Percentiles rank a stretch among this genome's conserved stretches.
These are phyloP conservation scores for Cydia pomonella DNA, from an alignment of 1,140 invertebrate genomes.

Conservation along the genomic window DNA sequence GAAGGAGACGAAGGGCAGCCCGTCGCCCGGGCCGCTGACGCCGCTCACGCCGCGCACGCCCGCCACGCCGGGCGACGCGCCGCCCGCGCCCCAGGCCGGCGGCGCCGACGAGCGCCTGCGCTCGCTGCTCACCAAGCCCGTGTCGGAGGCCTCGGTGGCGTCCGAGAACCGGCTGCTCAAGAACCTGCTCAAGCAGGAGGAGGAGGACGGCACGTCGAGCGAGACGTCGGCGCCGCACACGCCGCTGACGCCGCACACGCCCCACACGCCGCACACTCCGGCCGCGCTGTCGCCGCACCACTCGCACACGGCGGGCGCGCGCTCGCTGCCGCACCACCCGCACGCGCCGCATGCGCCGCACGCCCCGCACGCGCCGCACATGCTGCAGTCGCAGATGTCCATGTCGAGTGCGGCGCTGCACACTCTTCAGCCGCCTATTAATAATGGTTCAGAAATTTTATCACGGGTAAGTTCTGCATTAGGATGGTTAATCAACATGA, in stretches of 20 bases:
- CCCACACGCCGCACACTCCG: constrained; percentile 64
- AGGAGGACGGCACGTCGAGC: constrained; percentile 86
- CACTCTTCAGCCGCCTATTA: constrained; percentile 49
- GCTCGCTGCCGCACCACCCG: constrained; percentile 42
- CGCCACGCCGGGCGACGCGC: constrained; percentile 56
- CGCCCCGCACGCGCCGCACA: constrained; percentile 46
- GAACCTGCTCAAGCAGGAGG: constrained; percentile 89
- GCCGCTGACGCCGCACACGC: constrained; percentile 68
- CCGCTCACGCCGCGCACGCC: constrained; percentile 78
- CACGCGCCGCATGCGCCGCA: constrained; percentile 58
- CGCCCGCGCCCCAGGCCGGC: constrained; percentile 49
- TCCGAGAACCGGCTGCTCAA: constrained; percentile 85
- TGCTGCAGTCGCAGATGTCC: constrained; percentile 47
- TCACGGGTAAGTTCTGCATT: constrained; percentile 51
- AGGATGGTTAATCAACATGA: constrained; percentile 1
- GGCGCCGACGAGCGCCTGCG: constrained; percentile 82
- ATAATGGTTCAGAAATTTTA: constrained; percentile 62
- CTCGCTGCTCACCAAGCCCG: constrained; percentile 81
- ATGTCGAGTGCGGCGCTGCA: constrained; percentile 51
- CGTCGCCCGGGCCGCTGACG: constrained; percentile 66
- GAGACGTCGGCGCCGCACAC: constrained; percentile 70
- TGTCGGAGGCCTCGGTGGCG: constrained; percentile 48
- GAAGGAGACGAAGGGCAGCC: constrained; percentile 64
- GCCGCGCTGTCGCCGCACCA: constrained; percentile 38
- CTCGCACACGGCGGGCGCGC: constrained; percentile 46